Evolutionary conservation across 2,797 vertebrate genomes (phyloP), one percentile per base, ranked within the genome.

Genomic region (Sebastes alutus): DNA sequence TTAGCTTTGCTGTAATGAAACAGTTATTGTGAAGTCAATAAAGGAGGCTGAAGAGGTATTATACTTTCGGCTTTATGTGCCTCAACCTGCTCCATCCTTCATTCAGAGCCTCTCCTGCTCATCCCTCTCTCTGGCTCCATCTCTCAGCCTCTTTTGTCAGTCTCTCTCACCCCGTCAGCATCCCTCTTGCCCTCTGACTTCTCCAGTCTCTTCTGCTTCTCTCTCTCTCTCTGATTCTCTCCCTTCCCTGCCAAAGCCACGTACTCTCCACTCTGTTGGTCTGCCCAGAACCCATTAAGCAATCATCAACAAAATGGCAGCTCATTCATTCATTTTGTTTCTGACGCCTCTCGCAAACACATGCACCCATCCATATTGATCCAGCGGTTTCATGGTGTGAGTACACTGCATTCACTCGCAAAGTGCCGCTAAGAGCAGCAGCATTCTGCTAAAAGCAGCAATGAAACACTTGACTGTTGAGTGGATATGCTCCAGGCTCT

Each of bases 361-460:
- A 18, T 23, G 60, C 56, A 33, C 27, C 12, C 49, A 18, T 56
- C 20, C 38, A 7, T 30, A 78, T 55, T 69, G 84, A 81, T 81
- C 62, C 33, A 3, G 42, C 4, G 33, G 22, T 64, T 59, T 2
- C 49, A 5, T 5, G n/a, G 33, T 79, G 75, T 56, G 78, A 85
- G 83, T 54, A 4, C 64, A 7, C 59, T 38, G 76, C 79, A 54
- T 86, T 82, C 81, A 72, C 38, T 54, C 5, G 58, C 77, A 67
- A 46, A 80, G 78, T 59, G 77, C 18, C 14, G 32, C 78, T 72
- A 32, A 78, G 77, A 84, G 78, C 72, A 42, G 46, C 67, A 20
- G 29, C 54, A 8, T 67, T 54, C 61, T 82, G 88, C 81, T 89
- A 85, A 90, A 84, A 87, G 87, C 90, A 69, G 77, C 86, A 67